phyloP scores from a whole-genome alignment of 2,113 vertebrate genomes.

The Rutilus rutilus region DNA sequence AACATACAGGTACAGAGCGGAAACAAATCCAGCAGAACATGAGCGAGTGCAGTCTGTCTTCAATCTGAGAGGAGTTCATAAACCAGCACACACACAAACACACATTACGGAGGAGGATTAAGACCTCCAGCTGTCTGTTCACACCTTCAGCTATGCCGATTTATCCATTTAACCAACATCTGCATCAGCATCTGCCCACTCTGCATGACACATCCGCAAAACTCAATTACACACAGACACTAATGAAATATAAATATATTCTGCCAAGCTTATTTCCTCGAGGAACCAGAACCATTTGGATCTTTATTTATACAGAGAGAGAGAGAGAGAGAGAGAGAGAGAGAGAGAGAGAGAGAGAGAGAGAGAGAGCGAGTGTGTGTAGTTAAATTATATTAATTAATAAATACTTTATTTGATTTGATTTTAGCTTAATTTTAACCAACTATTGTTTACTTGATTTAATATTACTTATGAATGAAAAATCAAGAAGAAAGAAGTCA shows the following conservation, averaged over 20 bases:
- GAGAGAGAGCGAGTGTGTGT: no score
- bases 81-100: neutral
- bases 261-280: neutral
- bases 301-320: neutral
- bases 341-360: no score
- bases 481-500: neutral
- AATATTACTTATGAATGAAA: neutral
- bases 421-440: no score
- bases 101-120: neutral
- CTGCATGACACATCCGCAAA: neutral
- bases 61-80: no score
- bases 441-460: neutral
- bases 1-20: no score
- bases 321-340: neutral
- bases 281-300: neutral
- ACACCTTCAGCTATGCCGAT: neutral
- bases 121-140: constrained; percentile 3
- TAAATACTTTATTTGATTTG: no score
- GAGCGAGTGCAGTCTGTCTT: no score
- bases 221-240: neutral
- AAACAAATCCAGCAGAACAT: no score
- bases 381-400: neutral
- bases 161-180: constrained; percentile 9
- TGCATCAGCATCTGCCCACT: neutral
- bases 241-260: neutral